Evolutionary conservation across 2,888 invertebrate species (phyloP).

Genomic region (Campopleginae sp.): DNA sequence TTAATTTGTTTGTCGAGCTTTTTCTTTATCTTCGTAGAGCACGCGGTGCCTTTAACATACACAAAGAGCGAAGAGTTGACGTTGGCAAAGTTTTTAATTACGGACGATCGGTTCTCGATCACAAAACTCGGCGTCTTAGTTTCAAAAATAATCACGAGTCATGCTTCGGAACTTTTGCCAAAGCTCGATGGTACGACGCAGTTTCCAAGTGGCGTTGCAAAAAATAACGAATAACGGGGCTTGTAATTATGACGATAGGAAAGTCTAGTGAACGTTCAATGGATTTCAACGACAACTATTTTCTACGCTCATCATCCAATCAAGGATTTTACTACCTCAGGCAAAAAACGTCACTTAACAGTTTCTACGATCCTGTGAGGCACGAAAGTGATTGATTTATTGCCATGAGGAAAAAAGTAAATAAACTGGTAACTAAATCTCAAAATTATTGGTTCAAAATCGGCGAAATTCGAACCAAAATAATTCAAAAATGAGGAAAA

Average conservation of each 20-base stretch:
- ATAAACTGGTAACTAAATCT: no score
- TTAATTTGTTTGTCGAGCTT: not conserved
- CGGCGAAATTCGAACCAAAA: no score
- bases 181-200: constrained; percentile 63
- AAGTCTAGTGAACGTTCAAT: not conserved
- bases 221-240: constrained; percentile 22
- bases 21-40: not conserved
- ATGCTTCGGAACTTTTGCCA: constrained; percentile 68
- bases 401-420: no score
- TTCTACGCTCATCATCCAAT: not conserved
- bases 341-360: not conserved
- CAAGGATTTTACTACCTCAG: not conserved
- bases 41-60: not conserved
- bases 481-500: no score
- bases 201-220: constrained; percentile 56
- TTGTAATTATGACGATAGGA: constrained; percentile 2
- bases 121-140: constrained; percentile 61
- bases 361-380: not conserved
- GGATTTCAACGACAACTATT: not conserved
- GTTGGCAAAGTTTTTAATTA: constrained; percentile 44
- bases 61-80: not conserved
- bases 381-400: not conserved
- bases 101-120: constrained; percentile 47
- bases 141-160: constrained; percentile 70
- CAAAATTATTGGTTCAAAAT: no score